These are phyloP conservation scores for Eumerus sabulonum DNA, from an alignment of 2,888 invertebrate genomes.

Conservation along the genomic window DNA sequence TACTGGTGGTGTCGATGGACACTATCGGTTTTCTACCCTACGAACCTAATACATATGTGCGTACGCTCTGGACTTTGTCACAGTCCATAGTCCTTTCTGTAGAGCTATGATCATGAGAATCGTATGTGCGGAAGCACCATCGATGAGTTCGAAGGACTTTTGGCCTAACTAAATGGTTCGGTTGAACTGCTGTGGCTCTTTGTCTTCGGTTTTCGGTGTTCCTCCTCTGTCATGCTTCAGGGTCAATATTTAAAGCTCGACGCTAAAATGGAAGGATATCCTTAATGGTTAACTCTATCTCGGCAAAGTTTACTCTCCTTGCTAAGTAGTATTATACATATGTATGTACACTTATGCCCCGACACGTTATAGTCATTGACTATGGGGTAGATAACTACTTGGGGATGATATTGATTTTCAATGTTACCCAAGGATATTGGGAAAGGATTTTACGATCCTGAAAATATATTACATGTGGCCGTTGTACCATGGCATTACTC, in stretches of 20 bases:
- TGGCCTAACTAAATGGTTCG: slow-evolving; percentile 33
- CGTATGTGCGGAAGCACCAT: slow-evolving; percentile 35
- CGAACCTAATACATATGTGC: slow-evolving; percentile 33
- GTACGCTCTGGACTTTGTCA: slow-evolving; percentile 5
- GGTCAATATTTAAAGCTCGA: slow-evolving; percentile 64
- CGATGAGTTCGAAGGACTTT: slow-evolving; percentile 24
- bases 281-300: slow-evolving; percentile 57
- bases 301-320: slow-evolving; percentile 14
- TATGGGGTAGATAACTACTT: slow-evolving; percentile 6
- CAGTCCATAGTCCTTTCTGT: background rate
- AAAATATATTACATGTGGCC: slow-evolving; percentile 53
- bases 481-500: background rate
- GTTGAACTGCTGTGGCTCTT: slow-evolving; percentile 22
- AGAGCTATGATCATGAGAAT: background rate
- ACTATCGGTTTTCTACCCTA: slow-evolving; percentile 54
- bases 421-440: slow-evolving; percentile 40
- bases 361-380: background rate
- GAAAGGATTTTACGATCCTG: slow-evolving; percentile 43
- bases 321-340: no score
- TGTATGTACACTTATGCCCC: background rate
- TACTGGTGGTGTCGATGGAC: slow-evolving; percentile 33
- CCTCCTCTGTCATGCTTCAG: slow-evolving; percentile 12
- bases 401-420: slow-evolving; percentile 56
- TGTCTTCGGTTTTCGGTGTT: slow-evolving; percentile 6
- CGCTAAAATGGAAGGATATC: slow-evolving; percentile 65